phyloP scores from a whole-genome alignment of 2,113 vertebrate species.

The Lamprotornis superbus region DNA sequence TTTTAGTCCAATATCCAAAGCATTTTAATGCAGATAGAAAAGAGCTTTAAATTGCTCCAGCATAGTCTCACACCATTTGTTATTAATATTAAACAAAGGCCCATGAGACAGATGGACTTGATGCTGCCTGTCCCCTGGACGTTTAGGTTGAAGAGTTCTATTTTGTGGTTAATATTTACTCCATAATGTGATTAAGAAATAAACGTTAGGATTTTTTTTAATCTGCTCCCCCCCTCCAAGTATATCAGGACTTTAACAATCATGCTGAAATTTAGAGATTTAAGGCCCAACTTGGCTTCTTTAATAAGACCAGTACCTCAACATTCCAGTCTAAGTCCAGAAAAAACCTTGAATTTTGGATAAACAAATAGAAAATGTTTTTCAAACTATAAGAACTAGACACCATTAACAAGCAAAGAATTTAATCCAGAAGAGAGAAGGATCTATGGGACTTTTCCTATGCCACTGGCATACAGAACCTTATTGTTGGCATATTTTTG shows the following conservation, averaged over 20 bases:
- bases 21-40: not conserved
- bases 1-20: not conserved
- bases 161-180: not conserved
- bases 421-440: not conserved
- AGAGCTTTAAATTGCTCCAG: not conserved
- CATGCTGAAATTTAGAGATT: not conserved
- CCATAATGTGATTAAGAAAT: not conserved
- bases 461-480: not conserved
- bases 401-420: not conserved
- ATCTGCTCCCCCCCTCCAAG: not conserved
- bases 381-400: not conserved
- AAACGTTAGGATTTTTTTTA: accelerated
- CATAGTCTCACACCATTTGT: not conserved
- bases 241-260: not conserved
- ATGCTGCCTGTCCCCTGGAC: not conserved
- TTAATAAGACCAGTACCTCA: not conserved
- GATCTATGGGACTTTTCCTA: not conserved
- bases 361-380: not conserved
- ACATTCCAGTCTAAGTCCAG: not conserved
- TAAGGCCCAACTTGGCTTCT: not conserved
- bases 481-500: not conserved
- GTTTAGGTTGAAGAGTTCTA: not conserved
- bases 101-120: not conserved
- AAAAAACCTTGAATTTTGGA: not conserved
- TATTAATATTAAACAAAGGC: not conserved